Percentiles rank a stretch among this genome's conserved stretches.
Evolutionary conservation across 2,888 invertebrate species (phyloP).

Genomic region (Stictocephala bisonia): DNA sequence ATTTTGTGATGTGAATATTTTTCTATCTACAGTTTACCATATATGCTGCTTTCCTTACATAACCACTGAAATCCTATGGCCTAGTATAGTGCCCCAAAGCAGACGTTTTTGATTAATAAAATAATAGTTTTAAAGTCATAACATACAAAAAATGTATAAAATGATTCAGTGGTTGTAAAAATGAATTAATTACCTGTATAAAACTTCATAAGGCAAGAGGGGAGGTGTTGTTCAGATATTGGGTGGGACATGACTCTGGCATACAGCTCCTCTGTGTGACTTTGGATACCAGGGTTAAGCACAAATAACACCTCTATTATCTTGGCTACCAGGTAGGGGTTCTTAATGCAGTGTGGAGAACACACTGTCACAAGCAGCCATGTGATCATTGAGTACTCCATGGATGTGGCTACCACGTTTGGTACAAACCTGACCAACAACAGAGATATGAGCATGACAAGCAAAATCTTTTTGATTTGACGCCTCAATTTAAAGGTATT

Average conservation of each 20-base stretch:
- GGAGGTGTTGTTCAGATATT: constrained; percentile 82
- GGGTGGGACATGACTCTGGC: constrained; percentile 89
- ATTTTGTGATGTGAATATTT: too few species aligned
- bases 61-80: too few species aligned
- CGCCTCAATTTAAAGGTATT: too few species aligned
- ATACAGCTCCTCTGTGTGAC: constrained; percentile 69
- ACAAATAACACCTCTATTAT: constrained; percentile 81
- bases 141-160: too few species aligned
- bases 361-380: constrained; percentile 93
- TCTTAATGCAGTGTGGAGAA: constrained; percentile 90
- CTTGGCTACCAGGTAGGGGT: constrained; percentile 97
- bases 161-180: too few species aligned
- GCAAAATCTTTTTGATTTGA: too few species aligned
- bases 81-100: too few species aligned
- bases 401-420: constrained; percentile 77
- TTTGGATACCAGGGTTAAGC: constrained; percentile 67
- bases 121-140: too few species aligned
- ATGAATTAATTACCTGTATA: constrained; percentile 75
- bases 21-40: too few species aligned
- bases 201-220: constrained; percentile 96
- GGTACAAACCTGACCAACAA: constrained; percentile 79
- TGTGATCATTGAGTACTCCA: constrained; percentile 85
- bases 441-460: too few species aligned
- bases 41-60: too few species aligned
- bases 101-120: too few species aligned